These are phyloP conservation scores for Paratilapia polleni DNA, from an alignment of 2,113 vertebrate genomes.

Conservation along the genomic window DNA sequence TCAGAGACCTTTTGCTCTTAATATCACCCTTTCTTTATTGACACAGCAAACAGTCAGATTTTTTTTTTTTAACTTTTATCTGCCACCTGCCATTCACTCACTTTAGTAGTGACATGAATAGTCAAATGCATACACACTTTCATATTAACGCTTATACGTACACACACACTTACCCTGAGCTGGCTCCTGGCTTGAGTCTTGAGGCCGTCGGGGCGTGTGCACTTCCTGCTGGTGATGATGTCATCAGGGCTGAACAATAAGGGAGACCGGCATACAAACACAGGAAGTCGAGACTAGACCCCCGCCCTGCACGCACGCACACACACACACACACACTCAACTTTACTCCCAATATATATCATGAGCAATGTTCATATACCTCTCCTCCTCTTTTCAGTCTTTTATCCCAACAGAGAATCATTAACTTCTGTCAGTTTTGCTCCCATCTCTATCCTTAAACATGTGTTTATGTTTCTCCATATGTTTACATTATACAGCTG, in stretches of 20 bases:
- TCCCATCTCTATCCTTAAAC: background rate
- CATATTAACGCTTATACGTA: background rate
- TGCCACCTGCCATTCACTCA: slow-evolving; percentile 17
- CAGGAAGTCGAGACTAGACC: slow-evolving; percentile 80
- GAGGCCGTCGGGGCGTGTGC: slow-evolving; percentile 57
- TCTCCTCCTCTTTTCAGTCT: background rate
- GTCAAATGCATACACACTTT: background rate
- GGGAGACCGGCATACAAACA: slow-evolving; percentile 81
- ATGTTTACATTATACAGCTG: slow-evolving; percentile 23
- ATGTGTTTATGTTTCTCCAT: background rate
- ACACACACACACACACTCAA: slow-evolving; percentile 15
- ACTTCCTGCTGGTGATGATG: slow-evolving; percentile 76
- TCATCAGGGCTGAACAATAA: slow-evolving; percentile 79
- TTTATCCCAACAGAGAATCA: background rate
- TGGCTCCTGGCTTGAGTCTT: slow-evolving; percentile 39
- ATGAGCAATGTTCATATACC: background rate
- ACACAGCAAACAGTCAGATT: background rate
- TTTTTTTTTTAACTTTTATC: background rate
- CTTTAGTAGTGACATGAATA: background rate
- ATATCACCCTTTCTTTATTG: background rate
- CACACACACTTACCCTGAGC: slow-evolving; percentile 16
- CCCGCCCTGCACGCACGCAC: slow-evolving; percentile 59
- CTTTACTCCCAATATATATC: slow-evolving; percentile 32
- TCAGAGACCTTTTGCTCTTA: slow-evolving; percentile 17
- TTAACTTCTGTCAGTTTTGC: background rate